These are phyloP conservation scores for Yponomeuta sedellus DNA, from an alignment of 2,888 invertebrate species.

Conservation along the genomic window DNA sequence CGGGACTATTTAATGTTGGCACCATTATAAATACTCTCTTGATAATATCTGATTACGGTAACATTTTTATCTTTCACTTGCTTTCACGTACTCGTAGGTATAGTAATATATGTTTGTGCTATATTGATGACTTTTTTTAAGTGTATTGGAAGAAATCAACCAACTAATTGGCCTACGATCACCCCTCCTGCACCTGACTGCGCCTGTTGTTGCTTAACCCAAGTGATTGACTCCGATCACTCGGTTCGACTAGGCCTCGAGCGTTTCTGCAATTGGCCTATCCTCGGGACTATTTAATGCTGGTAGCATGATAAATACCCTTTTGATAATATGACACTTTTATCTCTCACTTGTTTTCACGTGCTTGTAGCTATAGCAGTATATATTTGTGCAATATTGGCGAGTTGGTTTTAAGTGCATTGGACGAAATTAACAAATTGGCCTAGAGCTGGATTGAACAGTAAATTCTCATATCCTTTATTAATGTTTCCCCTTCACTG, in stretches of 20 bases:
- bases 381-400: neutral
- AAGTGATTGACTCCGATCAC: too few relatives aligned
- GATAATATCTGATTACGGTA: neutral
- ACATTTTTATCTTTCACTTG: neutral
- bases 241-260: too few relatives aligned
- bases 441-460: constrained; percentile 72
- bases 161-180: constrained; percentile 73
- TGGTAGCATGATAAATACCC: constrained; percentile 3
- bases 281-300: constrained; percentile 11
- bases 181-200: too few relatives aligned
- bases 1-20: constrained; percentile 4
- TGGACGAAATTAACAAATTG: constrained; percentile 74
- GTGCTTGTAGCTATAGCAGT: neutral
- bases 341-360: neutral
- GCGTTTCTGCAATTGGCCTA: too few relatives aligned
- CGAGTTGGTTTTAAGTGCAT: constrained; percentile 63
- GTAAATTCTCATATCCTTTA: constrained; percentile 76
- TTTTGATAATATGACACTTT: neutral
- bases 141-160: constrained; percentile 74
- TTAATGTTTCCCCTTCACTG: constrained; percentile 67
- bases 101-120: neutral
- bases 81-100: neutral
- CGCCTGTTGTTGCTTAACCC: too few relatives aligned
- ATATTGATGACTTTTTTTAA: constrained; percentile 41
- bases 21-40: constrained; percentile 4